Base-by-base conservation (phyloP, 2,797 vertebrate genomes). In the Tenualosa thibaudeaui region DNA sequence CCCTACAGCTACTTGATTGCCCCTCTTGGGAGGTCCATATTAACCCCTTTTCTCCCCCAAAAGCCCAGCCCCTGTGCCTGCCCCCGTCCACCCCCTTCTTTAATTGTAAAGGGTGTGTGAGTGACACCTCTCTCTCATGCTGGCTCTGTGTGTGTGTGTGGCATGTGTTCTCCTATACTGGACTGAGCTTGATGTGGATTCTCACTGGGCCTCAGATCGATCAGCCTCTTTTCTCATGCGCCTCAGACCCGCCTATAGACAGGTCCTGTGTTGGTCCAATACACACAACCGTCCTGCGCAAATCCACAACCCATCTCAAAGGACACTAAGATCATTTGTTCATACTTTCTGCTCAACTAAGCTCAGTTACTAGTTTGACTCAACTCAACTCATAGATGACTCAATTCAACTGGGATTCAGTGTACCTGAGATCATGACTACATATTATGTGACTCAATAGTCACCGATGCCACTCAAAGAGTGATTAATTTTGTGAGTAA, bases 81-180 rank as follows among this genome's bases (percentile, higher is more conserved):
- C 58, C 85, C 85, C 81, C n/a, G 8, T 12, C 84, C 85, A 85
- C 58, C 62, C 54, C 89, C 60, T 87, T 85, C 81, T 68, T 68
- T 86, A 58, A 88, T 90, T 92, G 90, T 89, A 91, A 90, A 90
- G 87, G 87, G 12, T 10, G 89, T 91, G 93, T 89, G 87, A 93
- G 81, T 88, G 86, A 91, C 92, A 90, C 90, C 88, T 88, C 87
- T 85, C 87, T 86, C 62, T 86, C 65, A 13, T 10, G 31, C 65
- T 71, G 24, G 2, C 31, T 71, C n/a, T 24, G 19, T 65, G 60
- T 65, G 60, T 65, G 60, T 65, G 60, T 65, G 62, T 26, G n/a
- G 62, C 13, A 24, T 65, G 60, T 65, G 24, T 83, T 24, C 60
- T 81, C 84, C 71, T 26, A 7, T 15, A 17, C 13, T 75, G 68